phyloP scores from a whole-genome alignment of 2,888 invertebrate genomes.

The Acanthosepion lycidas region DNA sequence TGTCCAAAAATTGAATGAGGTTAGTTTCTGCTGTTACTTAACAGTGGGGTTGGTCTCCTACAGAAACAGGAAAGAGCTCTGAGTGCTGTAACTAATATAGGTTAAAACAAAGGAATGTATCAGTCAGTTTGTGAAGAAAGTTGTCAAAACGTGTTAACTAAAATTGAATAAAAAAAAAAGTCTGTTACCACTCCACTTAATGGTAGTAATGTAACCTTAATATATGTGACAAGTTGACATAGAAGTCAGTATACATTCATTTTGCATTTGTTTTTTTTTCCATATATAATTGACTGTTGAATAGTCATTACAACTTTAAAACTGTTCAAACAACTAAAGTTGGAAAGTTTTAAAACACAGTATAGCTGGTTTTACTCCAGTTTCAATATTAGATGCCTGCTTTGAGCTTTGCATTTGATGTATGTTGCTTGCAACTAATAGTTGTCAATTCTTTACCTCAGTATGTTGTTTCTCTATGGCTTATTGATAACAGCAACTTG shows the following conservation, averaged over 20 bases:
- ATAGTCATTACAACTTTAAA: neutral
- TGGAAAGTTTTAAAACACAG: neutral
- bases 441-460: neutral
- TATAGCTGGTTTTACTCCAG: neutral
- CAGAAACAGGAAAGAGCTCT: neutral
- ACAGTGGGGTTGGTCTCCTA: neutral
- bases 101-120: constrained; percentile 13
- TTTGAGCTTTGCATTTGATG: neutral
- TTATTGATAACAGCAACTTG: neutral
- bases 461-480: neutral
- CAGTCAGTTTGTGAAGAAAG: neutral
- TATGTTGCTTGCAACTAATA: neutral
- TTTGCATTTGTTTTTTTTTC: neutral
- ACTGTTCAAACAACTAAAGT: neutral
- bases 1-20: neutral
- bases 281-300: neutral
- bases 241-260: neutral
- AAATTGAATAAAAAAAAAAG: neutral
- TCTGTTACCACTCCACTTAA: neutral
- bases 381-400: neutral
- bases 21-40: neutral
- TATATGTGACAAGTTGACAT: neutral
- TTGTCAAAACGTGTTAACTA: neutral
- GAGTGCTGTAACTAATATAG: neutral
- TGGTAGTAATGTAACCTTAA: neutral